Conservation (phyloP, 2,888 invertebrate species). For the Odontothrips loti region DNA sequence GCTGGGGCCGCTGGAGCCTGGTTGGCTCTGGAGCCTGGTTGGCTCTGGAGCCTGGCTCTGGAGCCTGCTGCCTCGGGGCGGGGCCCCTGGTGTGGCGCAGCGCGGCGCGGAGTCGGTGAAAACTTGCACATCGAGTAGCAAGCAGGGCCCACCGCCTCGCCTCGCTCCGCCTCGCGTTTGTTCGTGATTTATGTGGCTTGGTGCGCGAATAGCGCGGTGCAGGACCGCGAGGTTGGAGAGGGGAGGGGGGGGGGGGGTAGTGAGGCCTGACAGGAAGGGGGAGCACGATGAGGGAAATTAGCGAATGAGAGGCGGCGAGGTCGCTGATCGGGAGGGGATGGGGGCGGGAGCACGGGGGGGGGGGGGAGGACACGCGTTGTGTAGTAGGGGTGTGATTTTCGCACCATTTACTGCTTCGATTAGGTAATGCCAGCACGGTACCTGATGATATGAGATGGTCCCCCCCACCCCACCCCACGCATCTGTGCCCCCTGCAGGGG, state of each 20-base stretch:
- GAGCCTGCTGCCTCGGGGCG: neutral
- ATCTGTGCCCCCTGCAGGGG: too few relatives aligned
- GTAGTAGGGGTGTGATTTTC: too few relatives aligned
- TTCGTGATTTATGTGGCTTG: slow-evolving; percentile 18
- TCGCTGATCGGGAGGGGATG: neutral
- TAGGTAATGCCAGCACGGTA: too few relatives aligned
- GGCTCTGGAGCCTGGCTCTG: neutral
- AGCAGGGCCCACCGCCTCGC: neutral
- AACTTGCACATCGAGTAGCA: slow-evolving; percentile 19
- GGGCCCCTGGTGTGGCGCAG: neutral
- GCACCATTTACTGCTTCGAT: too few relatives aligned
- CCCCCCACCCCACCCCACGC: too few relatives aligned
- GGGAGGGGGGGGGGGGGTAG: neutral
- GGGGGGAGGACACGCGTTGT: too few relatives aligned
- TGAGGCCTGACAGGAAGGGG: neutral
- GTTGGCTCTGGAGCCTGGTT: neutral
- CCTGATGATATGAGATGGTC: too few relatives aligned
- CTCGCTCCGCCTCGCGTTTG: neutral
- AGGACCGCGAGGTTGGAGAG: neutral
- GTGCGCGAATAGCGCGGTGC: neutral
- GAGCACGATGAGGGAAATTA: neutral
- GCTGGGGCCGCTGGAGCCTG: too few relatives aligned
- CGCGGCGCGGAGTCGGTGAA: neutral
- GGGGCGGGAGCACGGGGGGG: neutral
- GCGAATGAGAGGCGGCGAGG: neutral